phyloP scores from a whole-genome alignment of 2,113 vertebrate genomes.

The Tetrao urogallus region DNA sequence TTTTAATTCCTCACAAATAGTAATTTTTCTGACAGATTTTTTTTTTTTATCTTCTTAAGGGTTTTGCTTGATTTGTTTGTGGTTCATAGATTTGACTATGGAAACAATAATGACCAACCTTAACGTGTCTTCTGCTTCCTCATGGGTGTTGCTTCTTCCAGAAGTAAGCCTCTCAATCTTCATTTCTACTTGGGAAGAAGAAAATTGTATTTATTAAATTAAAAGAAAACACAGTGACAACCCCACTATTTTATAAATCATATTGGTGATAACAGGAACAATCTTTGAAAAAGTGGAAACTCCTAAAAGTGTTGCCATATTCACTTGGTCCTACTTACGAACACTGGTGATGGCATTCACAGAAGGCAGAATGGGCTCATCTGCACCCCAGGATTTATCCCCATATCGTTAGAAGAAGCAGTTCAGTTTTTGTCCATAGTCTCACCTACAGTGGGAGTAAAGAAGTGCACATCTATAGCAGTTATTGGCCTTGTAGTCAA shows the following conservation, averaged over 20 bases:
- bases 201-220: not conserved
- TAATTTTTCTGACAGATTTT: not conserved
- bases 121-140: not conserved
- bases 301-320: conserved; percentile 8
- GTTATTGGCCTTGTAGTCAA: not conserved
- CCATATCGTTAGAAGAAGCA: not conserved
- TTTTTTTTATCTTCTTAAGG: not conserved
- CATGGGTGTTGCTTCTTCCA: not conserved
- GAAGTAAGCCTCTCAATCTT: not conserved
- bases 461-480: not conserved
- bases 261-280: not conserved
- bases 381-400: not conserved
- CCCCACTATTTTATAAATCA: not conserved
- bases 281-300: not conserved
- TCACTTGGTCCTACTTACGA: not conserved
- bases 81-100: not conserved
- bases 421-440: fast-evolving
- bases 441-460: fast-evolving
- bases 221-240: not conserved
- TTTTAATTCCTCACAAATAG: not conserved
- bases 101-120: not conserved
- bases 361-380: not conserved
- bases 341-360: not conserved
- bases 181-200: not conserved
- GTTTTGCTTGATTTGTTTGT: not conserved